Evolutionary conservation across 2,113 vertebrate genomes (phyloP).

Genomic region (Balaeniceps rex): DNA sequence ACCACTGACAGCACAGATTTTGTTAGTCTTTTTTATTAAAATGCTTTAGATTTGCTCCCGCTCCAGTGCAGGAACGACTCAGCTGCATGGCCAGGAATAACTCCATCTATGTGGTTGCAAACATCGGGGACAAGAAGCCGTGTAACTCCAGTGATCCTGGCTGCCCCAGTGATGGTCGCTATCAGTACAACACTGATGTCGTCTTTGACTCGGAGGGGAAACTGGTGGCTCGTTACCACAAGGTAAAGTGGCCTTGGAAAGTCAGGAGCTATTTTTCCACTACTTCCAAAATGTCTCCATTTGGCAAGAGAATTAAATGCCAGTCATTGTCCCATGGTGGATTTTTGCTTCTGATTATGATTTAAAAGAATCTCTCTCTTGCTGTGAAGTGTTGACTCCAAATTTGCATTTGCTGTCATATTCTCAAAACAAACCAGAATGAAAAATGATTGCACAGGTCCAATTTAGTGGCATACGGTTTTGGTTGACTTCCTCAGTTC

Average conservation of each 20-base stretch:
- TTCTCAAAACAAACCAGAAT: background rate
- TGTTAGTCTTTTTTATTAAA: background rate
- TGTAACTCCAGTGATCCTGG: slow-evolving; percentile 33
- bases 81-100: slow-evolving; percentile 86
- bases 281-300: background rate
- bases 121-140: slow-evolving; percentile 74
- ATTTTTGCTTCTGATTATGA: background rate
- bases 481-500: background rate
- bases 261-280: slow-evolving; percentile 1
- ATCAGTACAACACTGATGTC: slow-evolving; percentile 70
- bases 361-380: background rate
- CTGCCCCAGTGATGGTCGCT: slow-evolving; percentile 51
- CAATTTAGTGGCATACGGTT: background rate
- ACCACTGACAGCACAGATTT: background rate
- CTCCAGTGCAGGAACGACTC: slow-evolving; percentile 67
- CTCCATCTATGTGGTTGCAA: slow-evolving; percentile 85
- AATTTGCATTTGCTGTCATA: background rate
- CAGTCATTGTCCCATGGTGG: slow-evolving; percentile 3
- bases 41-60: slow-evolving; percentile 32
- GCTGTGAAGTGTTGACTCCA: background rate
- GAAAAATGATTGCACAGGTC: background rate
- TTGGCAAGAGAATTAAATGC: slow-evolving; percentile 34
- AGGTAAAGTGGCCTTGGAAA: slow-evolving; percentile 68
- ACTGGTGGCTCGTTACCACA: slow-evolving; percentile 72
- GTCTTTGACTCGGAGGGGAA: slow-evolving; percentile 68